A percentile compares a stretch with the other conserved stretches of the same genome.
Evolutionary conservation across 2,888 invertebrate genomes (phyloP).

Genomic region (Raillietiella orientalis): DNA sequence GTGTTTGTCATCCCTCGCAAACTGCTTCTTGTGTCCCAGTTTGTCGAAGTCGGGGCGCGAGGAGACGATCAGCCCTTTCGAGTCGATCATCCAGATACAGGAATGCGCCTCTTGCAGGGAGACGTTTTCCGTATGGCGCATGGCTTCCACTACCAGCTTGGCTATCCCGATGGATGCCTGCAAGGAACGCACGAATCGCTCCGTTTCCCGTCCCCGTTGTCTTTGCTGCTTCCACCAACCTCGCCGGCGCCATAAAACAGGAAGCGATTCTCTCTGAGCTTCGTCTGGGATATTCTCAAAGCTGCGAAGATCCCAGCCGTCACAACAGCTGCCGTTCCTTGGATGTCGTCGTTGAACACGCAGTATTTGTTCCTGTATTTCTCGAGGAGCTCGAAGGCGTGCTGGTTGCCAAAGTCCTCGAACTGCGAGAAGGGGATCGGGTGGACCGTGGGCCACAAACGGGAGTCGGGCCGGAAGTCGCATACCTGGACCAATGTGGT

Average conservation of each 20-base stretch:
- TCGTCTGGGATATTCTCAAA: constrained; percentile 43
- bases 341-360: constrained; percentile 97
- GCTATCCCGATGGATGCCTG: constrained; percentile 83
- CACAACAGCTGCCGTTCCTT: constrained; percentile 85
- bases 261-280: constrained; percentile 47
- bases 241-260: constrained; percentile 93
- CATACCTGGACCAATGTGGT: constrained; percentile 36
- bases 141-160: constrained; percentile 59
- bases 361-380: constrained; percentile 66
- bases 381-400: constrained; percentile 70
- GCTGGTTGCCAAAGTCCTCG: constrained; percentile 92
- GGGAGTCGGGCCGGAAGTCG: neutral
- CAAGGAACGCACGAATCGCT: constrained; percentile 6
- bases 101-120: constrained; percentile 34
- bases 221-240: no score
- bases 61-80: constrained; percentile 69
- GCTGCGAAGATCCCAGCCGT: constrained; percentile 74
- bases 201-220: no score
- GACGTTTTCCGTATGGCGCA: constrained; percentile 44
- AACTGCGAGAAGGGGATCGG: constrained; percentile 30
- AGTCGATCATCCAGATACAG: constrained; percentile 84
- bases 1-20: constrained; percentile 41
- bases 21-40: constrained; percentile 37
- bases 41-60: constrained; percentile 36
- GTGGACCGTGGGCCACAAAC: neutral